phyloP scores from a whole-genome alignment of 2,113 vertebrate species.

The Grallaria varia region DNA sequence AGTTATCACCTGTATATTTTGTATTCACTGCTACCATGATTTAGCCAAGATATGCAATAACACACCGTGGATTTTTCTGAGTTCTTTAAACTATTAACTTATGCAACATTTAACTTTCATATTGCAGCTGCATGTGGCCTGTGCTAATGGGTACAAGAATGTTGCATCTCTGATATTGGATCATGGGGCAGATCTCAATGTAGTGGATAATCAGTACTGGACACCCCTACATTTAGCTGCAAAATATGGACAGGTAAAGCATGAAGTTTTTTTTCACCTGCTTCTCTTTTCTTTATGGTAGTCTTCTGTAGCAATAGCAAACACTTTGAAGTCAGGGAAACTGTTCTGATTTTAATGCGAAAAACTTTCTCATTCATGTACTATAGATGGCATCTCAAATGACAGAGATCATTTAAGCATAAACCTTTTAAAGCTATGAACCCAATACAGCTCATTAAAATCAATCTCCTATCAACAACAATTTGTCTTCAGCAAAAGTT shows the following conservation, averaged over 20 bases:
- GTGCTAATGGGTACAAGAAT: conserved; percentile 88
- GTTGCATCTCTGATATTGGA: conserved; percentile 83
- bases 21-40: neutral
- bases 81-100: neutral
- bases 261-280: neutral
- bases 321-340: neutral
- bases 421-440: neutral
- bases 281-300: neutral
- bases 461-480: neutral
- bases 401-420: neutral
- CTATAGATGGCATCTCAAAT: neutral
- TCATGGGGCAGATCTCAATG: conserved; percentile 81
- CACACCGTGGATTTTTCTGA: accelerated
- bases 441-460: neutral
- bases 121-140: conserved; percentile 88
- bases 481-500: neutral
- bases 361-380: neutral
- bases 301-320: neutral
- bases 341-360: neutral
- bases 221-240: conserved; percentile 93
- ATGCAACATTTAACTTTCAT: neutral
- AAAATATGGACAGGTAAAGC: conserved; percentile 91
- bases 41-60: neutral
- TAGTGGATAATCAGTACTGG: conserved; percentile 82
- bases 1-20: neutral